phyloP scores from a whole-genome alignment of 2,113 vertebrate species.

The Crocuta crocuta region DNA sequence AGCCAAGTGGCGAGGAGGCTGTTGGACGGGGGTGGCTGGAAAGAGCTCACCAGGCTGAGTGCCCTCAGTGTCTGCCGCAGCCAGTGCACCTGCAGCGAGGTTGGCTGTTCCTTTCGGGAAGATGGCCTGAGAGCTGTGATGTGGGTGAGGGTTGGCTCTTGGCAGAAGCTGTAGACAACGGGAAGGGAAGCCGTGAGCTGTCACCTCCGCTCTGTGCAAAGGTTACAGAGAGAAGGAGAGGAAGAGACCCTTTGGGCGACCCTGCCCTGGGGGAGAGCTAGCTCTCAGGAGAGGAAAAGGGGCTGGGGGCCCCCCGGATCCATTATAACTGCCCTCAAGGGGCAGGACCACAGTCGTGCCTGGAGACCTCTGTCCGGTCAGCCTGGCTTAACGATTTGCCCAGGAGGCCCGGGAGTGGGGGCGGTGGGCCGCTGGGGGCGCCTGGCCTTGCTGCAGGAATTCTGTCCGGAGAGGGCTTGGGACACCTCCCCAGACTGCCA shows the following conservation, averaged over 20 bases:
- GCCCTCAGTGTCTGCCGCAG: background rate
- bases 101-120: background rate
- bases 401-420: background rate
- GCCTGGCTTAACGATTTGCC: background rate
- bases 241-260: background rate
- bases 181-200: background rate
- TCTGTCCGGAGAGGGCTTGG: background rate
- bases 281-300: too few relatives aligned
- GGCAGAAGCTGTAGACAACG: rapidly evolving
- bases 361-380: background rate
- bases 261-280: background rate
- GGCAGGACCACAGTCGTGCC: rapidly evolving
- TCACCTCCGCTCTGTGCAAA: rapidly evolving
- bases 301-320: background rate
- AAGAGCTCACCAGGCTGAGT: too few relatives aligned
- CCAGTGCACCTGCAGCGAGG: background rate
- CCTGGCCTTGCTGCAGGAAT: background rate
- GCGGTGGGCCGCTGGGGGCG: too few relatives aligned
- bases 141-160: background rate
- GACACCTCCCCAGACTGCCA: background rate
- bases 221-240: background rate
- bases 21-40: background rate
- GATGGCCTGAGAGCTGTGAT: background rate
- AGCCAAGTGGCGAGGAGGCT: background rate
- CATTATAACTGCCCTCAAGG: background rate